These are phyloP conservation scores for Archivesica marissinica DNA, from an alignment of 1,140 invertebrate species.

Conservation along the genomic window DNA sequence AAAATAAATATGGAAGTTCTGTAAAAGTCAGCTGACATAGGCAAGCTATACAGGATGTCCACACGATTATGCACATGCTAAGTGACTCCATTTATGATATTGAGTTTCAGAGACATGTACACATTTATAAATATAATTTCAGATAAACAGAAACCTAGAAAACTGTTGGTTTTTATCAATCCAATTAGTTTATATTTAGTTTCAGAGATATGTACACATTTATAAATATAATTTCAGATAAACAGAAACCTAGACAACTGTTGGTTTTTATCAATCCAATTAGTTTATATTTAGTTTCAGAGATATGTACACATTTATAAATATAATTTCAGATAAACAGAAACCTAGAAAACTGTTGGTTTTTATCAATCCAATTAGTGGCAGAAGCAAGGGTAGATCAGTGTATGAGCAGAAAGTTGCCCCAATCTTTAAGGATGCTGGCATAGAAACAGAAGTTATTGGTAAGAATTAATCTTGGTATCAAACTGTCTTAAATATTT, in stretches of 20 bases:
- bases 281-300: neutral
- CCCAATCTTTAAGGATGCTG: conserved; percentile 63
- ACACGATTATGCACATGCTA: neutral
- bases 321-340: conserved; percentile 16
- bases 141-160: too few relatives aligned
- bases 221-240: conserved; percentile 5
- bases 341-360: conserved; percentile 64
- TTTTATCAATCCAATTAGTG: conserved; percentile 69
- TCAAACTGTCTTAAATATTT: too few relatives aligned
- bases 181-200: neutral
- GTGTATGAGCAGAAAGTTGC: conserved; percentile 61
- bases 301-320: too few relatives aligned
- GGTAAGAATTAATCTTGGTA: too few relatives aligned
- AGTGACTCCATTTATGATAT: neutral
- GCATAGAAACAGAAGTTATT: conserved; percentile 60
- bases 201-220: too few relatives aligned
- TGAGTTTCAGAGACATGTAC: too few relatives aligned
- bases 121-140: too few relatives aligned
- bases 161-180: neutral
- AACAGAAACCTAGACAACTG: conserved; percentile 57
- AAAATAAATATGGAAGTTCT: neutral
- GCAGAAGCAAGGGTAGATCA: conserved; percentile 57
- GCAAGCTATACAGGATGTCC: neutral
- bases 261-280: conserved; percentile 69
- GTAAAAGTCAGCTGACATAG: neutral